A percentile compares a stretch with the other conserved stretches of the same genome.
Conservation (phyloP, 1,140 invertebrate genomes). For the Neodiprion virginianus region DNA sequence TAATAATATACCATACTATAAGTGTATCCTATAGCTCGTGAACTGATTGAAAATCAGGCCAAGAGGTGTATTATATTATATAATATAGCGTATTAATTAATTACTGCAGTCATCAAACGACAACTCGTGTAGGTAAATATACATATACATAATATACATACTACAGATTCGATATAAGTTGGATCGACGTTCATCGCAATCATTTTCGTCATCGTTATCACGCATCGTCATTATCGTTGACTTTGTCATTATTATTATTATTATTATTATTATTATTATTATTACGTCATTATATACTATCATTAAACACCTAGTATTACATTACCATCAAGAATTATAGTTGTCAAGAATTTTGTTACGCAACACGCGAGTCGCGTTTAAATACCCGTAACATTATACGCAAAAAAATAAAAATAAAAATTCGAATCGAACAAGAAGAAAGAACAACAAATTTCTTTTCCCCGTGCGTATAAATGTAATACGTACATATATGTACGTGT, state of each 20-base stretch:
- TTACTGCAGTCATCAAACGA: slow-evolving; percentile 6
- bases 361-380: too few relatives aligned
- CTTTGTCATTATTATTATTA: background rate
- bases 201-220: too few relatives aligned
- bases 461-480: too few relatives aligned
- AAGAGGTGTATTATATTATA: background rate
- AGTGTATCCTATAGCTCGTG: slow-evolving; percentile 4
- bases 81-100: background rate
- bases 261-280: background rate
- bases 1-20: background rate
- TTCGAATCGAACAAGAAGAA: too few relatives aligned
- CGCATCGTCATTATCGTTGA: background rate
- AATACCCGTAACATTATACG: too few relatives aligned
- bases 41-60: background rate
- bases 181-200: background rate
- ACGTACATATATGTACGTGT: too few relatives aligned
- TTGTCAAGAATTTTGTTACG: too few relatives aligned
- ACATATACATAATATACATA: background rate
- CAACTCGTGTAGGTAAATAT: background rate
- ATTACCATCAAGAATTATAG: too few relatives aligned
- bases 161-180: background rate
- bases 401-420: too few relatives aligned
- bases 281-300: too few relatives aligned
- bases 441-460: too few relatives aligned
- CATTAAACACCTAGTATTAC: too few relatives aligned